Base-by-base conservation (phyloP, 2,797 vertebrate species). In the Agapornis canus region DNA sequence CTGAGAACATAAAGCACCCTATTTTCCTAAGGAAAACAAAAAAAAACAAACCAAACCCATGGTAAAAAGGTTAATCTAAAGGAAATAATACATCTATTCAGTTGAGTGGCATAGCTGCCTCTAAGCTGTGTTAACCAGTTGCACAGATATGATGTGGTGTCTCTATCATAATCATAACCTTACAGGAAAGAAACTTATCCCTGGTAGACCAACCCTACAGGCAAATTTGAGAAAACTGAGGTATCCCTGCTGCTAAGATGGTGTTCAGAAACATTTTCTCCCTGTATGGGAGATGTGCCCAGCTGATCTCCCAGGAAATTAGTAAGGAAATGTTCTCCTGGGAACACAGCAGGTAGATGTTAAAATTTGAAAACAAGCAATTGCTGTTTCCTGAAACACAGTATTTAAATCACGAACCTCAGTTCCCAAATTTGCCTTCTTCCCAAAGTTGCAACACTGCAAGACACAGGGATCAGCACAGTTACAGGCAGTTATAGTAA, bases 121-220 rank as follows among this genome's bases (percentile, higher is more conserved):
- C 32, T n/a, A 57, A 45, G 8, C 37, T 60, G 10, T 13, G 5
- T 59, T 87, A 70, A 70, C 27, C 13, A 43, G 23, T 2, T 39
- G 6, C 3, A 2, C 10, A 49, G 25, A 2, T 4, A 5, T 1
- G 11, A 9, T 23, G 5, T 6, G 13, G 15, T 63, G 9, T 4
- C 47, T 25, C 54, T 52, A 0, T 2, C 9, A 6, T 7, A 56
- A 66, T 17, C 45, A 54, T 4, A 49, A 51, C 9, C 11, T 83
- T 61, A 22, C 0, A 2, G 11, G 20, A 88, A 80, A 37, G 21
- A 60, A 47, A 12, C 2, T 40, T 18, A 25, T 5, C 23, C n/a
- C 32, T 25, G 10, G 27, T 1, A 70, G 35, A 47, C 7, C 14
- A 66, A 9, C n/a, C 15, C 22, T 40, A 14, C 13, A 51, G 2